Evolutionary conservation across 2,797 vertebrate genomes (phyloP).

Genomic region (Benthosema pterotum): DNA sequence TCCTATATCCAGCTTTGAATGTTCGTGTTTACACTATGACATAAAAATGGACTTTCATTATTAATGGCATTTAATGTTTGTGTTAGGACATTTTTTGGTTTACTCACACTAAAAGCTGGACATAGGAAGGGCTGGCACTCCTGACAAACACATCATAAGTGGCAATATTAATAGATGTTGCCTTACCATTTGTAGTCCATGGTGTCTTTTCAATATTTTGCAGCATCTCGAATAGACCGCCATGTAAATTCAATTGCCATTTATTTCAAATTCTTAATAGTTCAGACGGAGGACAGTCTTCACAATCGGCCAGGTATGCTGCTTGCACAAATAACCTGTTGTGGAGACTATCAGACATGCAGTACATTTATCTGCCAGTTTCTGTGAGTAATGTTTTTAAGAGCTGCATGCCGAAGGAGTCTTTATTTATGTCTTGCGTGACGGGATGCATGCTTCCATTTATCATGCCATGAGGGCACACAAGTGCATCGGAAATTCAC

Average conservation of each 20-base stretch:
- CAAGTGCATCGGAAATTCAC: conserved; percentile 48
- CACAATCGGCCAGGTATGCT: conserved; percentile 1
- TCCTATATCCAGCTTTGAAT: too few species aligned
- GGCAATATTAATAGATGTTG: background rate
- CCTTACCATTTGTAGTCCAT: background rate
- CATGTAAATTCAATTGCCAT: too few species aligned
- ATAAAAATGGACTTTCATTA: too few species aligned
- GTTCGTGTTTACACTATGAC: too few species aligned
- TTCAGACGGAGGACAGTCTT: background rate
- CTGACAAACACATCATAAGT: too few species aligned
- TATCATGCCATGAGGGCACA: conserved; percentile 53
- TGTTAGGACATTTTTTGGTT: too few species aligned
- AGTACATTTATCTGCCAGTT: background rate
- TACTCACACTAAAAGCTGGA: too few species aligned
- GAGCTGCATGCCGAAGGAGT: conserved; percentile 24
- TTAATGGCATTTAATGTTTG: too few species aligned
- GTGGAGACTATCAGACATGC: background rate
- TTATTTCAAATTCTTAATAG: background rate
- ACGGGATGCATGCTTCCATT: conserved; percentile 42
- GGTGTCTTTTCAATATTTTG: background rate
- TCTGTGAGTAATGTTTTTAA: conserved; percentile 10
- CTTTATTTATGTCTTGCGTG: conserved; percentile 37
- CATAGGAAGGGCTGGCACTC: too few species aligned
- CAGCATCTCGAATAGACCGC: background rate
- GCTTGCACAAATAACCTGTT: conserved; percentile 5